Evolutionary conservation across 1,140 invertebrate species (phyloP).

Genomic region (Oreohelix idahoensis): DNA sequence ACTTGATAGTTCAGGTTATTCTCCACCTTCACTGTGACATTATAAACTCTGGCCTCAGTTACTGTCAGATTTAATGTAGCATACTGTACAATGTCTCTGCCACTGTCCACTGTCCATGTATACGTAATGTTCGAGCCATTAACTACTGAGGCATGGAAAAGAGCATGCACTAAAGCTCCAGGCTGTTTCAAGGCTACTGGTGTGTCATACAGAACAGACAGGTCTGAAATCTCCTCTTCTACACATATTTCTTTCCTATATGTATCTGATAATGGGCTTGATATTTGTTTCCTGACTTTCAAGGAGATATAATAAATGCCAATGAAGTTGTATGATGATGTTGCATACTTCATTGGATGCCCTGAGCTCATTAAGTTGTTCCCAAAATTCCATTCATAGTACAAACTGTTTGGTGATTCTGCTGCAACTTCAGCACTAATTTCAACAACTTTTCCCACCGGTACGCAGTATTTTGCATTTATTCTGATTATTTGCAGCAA

Average conservation of each 20-base stretch:
- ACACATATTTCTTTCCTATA: slow-evolving; percentile 37
- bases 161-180: slow-evolving; percentile 10
- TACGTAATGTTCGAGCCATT: slow-evolving; percentile 42
- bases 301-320: slow-evolving; percentile 43
- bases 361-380: slow-evolving; percentile 5
- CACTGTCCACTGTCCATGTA: slow-evolving; percentile 41
- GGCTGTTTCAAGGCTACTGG: slow-evolving; percentile 24
- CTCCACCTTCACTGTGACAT: slow-evolving; percentile 47
- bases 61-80: slow-evolving; percentile 37
- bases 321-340: slow-evolving; percentile 23
- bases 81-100: not conserved
- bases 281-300: slow-evolving; percentile 24
- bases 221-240: slow-evolving; percentile 37
- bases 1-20: slow-evolving; percentile 52
- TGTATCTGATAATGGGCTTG: not conserved
- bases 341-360: not conserved
- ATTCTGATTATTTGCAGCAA: slow-evolving; percentile 36
- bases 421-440: slow-evolving; percentile 39
- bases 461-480: slow-evolving; percentile 10
- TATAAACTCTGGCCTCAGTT: slow-evolving; percentile 35
- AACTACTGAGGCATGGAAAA: slow-evolving; percentile 23
- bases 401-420: slow-evolving; percentile 26
- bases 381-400: slow-evolving; percentile 46
- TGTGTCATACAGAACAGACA: slow-evolving; percentile 31
- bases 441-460: slow-evolving; percentile 1